Percentiles rank a stretch among this genome's conserved stretches.
Conservation (phyloP, 2,113 vertebrate species). For the Agapornis roseicollis region DNA sequence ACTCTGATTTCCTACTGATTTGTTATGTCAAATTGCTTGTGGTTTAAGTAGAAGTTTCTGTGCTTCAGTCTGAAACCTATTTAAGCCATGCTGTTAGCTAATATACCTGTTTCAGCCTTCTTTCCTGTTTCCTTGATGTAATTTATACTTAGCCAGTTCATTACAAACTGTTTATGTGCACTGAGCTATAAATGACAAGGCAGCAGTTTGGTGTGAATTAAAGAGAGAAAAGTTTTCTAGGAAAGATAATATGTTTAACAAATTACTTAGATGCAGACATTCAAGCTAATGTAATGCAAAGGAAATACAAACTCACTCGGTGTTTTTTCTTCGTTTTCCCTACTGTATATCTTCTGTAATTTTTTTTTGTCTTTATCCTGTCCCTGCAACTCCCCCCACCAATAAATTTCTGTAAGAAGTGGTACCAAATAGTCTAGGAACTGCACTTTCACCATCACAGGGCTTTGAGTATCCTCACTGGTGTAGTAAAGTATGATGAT, state of each 20-base stretch:
- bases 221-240: not conserved
- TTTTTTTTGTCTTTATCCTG: not conserved
- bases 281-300: not conserved
- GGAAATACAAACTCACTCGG: not conserved
- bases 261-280: not conserved
- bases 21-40: slow-evolving; percentile 4
- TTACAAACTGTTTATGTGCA: not conserved
- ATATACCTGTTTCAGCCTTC: not conserved
- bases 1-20: slow-evolving; percentile 7
- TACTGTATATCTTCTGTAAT: not conserved
- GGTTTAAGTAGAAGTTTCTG: not conserved
- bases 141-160: not conserved
- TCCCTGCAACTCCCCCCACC: not conserved
- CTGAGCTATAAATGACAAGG: not conserved
- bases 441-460: not conserved
- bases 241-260: not conserved
- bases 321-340: not conserved
- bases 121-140: not conserved
- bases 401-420: not conserved
- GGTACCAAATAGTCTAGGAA: not conserved
- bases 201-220: not conserved
- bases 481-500: not conserved
- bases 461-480: not conserved
- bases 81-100: slow-evolving; percentile 4
- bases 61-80: not conserved